These are phyloP conservation scores for Microctonus brassicae DNA, from an alignment of 2,888 invertebrate genomes.

Conservation along the genomic window DNA sequence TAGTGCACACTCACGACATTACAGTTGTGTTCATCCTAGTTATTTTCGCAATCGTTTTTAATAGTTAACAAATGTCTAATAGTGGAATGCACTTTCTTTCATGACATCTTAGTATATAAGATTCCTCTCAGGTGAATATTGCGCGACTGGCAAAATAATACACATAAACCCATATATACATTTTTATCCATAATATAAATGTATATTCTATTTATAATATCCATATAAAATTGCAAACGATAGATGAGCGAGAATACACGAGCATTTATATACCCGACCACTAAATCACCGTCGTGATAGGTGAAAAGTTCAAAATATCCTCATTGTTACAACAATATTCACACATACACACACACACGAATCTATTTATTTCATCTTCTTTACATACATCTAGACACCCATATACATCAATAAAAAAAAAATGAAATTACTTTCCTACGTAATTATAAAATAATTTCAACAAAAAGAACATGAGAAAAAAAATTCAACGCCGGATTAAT, in stretches of 20 bases:
- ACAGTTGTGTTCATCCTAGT: conserved; percentile 92
- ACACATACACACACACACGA: not conserved
- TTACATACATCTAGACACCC: not conserved
- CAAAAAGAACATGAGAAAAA: conserved; percentile 10
- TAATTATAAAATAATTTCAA: not conserved
- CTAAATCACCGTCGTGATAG: conserved; percentile 57
- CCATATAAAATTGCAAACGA: conserved; percentile 13
- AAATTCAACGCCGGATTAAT: not conserved
- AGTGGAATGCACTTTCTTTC: conserved; percentile 90
- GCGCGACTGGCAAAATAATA: not conserved
- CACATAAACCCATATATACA: not conserved
- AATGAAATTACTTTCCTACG: conserved; percentile 1
- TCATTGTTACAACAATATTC: conserved; percentile 3
- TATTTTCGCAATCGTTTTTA: conserved; percentile 94
- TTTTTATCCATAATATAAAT: conserved; percentile 12
- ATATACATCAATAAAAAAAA: not conserved
- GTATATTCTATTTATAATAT: no score
- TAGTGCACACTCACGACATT: conserved; percentile 83
- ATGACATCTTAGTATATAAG: conserved; percentile 78
- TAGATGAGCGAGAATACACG: conserved; percentile 34
- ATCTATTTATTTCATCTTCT: not conserved
- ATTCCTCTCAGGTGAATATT: conserved; percentile 23
- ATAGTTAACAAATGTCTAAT: conserved; percentile 92
- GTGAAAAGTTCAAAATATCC: conserved; percentile 62
- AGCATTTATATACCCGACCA: conserved; percentile 52